phyloP scores from a whole-genome alignment of 64 coral and sea anemone species.

The Cladopsammia gracilis region DNA sequence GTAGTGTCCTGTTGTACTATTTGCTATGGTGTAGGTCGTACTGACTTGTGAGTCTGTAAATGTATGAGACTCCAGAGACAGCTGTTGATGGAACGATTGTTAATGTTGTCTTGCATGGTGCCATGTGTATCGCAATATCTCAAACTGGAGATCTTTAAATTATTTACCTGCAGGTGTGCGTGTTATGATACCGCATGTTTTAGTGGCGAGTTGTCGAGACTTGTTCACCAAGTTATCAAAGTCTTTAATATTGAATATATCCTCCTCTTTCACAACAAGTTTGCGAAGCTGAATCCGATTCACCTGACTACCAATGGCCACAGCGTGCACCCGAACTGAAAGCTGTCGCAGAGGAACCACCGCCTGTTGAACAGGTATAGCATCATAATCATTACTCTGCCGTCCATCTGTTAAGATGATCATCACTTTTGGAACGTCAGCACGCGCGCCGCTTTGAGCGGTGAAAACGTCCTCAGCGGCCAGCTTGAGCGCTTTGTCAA shows the following conservation, averaged over 20 bases:
- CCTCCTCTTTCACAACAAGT: constrained; percentile 66
- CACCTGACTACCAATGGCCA: constrained; percentile 71
- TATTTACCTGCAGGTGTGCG: constrained; percentile 37
- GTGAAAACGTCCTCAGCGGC: constrained; percentile 80
- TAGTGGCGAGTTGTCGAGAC: constrained; percentile 40
- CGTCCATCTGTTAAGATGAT: constrained; percentile 89
- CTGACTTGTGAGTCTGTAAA: no score
- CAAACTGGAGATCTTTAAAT: not conserved
- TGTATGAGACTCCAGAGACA: no score
- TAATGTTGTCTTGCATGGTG: no score
- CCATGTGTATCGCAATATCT: not conserved
- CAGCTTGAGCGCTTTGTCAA: constrained; percentile 80
- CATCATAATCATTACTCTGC: constrained; percentile 81
- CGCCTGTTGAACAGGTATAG: constrained; percentile 65
- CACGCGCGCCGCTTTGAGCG: constrained; percentile 1
- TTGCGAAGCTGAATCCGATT: constrained; percentile 58
- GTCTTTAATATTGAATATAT: constrained; percentile 76
- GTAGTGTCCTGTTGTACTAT: no score
- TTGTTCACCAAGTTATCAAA: constrained; percentile 81
- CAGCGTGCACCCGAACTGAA: constrained; percentile 70
- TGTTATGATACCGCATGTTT: constrained; percentile 38
- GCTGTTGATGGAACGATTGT: no score
- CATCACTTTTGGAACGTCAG: constrained; percentile 61
- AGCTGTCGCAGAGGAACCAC: constrained; percentile 56
- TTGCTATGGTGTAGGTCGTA: no score